These are phyloP conservation scores for Romanogobio albipinnatus DNA, from an alignment of 2,113 vertebrate genomes.

Conservation along the genomic window DNA sequence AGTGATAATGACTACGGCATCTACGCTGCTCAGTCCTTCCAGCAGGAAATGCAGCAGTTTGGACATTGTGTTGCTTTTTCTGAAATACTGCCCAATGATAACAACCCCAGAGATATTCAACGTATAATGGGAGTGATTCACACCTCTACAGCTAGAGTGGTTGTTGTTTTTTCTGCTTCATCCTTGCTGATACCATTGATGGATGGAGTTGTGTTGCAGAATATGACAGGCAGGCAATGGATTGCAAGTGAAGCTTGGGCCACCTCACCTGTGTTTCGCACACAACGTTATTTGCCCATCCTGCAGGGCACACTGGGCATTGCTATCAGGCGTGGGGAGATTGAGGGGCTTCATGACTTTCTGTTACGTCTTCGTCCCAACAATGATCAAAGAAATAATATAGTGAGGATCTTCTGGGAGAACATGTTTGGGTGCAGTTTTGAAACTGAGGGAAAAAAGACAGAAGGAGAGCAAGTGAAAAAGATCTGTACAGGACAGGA, in stretches of 20 bases:
- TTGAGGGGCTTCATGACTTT: slow-evolving; percentile 67
- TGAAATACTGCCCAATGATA: neutral
- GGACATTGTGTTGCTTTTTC: neutral
- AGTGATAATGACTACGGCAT: slow-evolving; percentile 21
- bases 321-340: slow-evolving; percentile 72
- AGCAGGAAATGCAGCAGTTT: slow-evolving; percentile 42
- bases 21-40: neutral
- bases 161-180: slow-evolving; percentile 56
- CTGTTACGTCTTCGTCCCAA: slow-evolving; percentile 61
- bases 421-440: slow-evolving; percentile 49
- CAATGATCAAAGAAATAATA: slow-evolving; percentile 50
- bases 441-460: slow-evolving; percentile 33
- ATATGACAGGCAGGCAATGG: slow-evolving; percentile 9
- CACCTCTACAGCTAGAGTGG: slow-evolving; percentile 60
- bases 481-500: slow-evolving; percentile 67
- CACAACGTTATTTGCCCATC: neutral
- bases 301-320: slow-evolving; percentile 71
- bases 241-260: slow-evolving; percentile 60
- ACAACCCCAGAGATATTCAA: slow-evolving; percentile 51
- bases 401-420: slow-evolving; percentile 50
- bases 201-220: slow-evolving; percentile 64
- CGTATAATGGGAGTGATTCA: slow-evolving; percentile 65
- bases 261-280: slow-evolving; percentile 59
- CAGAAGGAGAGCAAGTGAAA: slow-evolving; percentile 7
- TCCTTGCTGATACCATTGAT: slow-evolving; percentile 62